Percentiles rank a stretch among this genome's conserved stretches.
Conservation (phyloP, 2,888 invertebrate genomes). For the Calliscelio sp. region DNA sequence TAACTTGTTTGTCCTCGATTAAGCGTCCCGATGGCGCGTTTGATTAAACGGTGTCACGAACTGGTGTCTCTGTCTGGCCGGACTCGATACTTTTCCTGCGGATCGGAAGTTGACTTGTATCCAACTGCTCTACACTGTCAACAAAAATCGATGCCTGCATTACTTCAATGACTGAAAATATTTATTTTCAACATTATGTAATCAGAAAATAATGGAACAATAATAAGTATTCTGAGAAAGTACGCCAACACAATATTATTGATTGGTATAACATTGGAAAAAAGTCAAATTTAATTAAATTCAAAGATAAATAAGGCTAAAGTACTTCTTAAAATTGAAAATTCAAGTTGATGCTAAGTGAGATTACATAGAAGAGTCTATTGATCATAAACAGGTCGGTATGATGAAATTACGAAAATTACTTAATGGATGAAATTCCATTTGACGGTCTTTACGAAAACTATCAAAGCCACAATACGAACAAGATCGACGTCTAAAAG, state of each 20-base stretch:
- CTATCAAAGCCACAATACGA: conserved; percentile 24
- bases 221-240: too few relatives aligned
- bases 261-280: too few relatives aligned
- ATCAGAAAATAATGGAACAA: too few relatives aligned
- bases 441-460: conserved; percentile 13
- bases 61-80: conserved; percentile 26
- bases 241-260: too few relatives aligned
- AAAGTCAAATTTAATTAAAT: too few relatives aligned
- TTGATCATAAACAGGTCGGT: conserved; percentile 6
- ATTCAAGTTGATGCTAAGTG: not conserved
- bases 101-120: conserved; percentile 52
- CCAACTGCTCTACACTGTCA: conserved; percentile 28
- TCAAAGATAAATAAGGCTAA: too few relatives aligned
- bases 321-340: not conserved
- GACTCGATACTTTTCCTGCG: conserved; percentile 45
- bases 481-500: conserved; percentile 37
- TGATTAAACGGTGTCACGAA: conserved; percentile 62
- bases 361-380: not conserved
- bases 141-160: conserved; percentile 36
- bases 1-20: conserved; percentile 53
- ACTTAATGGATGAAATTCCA: conserved; percentile 20
- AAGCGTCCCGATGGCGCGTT: conserved; percentile 46
- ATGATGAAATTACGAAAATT: conserved; percentile 26
- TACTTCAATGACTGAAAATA: too few relatives aligned
- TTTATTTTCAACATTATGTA: too few relatives aligned